Conservation (phyloP, 2,888 invertebrate genomes). For the Ariolimax columbianus region DNA sequence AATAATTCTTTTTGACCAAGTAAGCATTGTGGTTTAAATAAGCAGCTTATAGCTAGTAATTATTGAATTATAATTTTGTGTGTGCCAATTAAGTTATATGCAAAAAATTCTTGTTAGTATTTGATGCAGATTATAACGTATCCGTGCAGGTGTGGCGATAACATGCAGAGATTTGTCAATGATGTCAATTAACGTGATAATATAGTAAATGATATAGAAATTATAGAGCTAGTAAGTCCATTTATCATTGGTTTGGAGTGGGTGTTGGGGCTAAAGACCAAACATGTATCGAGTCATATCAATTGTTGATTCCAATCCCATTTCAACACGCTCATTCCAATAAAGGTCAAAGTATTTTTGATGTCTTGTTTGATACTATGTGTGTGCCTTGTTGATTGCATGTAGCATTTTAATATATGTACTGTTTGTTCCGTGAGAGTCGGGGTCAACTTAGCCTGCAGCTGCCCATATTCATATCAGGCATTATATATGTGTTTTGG, state of each 20-base stretch:
- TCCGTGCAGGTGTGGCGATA: not conserved
- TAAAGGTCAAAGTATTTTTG: slow-evolving; percentile 15
- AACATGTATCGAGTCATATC: not conserved
- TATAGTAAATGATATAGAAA: not conserved
- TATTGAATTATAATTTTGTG: not conserved
- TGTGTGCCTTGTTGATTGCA: slow-evolving; percentile 32
- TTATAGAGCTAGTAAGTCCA: not conserved
- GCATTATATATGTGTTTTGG: not conserved
- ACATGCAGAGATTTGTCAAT: not conserved
- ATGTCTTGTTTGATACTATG: slow-evolving; percentile 15
- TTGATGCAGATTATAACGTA: not conserved
- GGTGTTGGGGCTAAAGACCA: not conserved
- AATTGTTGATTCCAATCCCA: slow-evolving; percentile 34
- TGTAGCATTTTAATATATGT: slow-evolving; percentile 2
- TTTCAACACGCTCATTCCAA: slow-evolving; percentile 39
- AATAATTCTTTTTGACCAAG: no score
- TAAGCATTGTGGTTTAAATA: not conserved
- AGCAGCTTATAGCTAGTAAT: not conserved
- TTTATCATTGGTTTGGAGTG: not conserved
- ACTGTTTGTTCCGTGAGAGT: not conserved
- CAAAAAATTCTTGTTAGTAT: not conserved
- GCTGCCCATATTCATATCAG: slow-evolving; percentile 26
- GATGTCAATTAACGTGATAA: no score
- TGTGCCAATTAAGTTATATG: no score
- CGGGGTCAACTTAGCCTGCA: not conserved